Evolutionary conservation across 2,888 invertebrate species (phyloP).

Genomic region (Phortica magna): DNA sequence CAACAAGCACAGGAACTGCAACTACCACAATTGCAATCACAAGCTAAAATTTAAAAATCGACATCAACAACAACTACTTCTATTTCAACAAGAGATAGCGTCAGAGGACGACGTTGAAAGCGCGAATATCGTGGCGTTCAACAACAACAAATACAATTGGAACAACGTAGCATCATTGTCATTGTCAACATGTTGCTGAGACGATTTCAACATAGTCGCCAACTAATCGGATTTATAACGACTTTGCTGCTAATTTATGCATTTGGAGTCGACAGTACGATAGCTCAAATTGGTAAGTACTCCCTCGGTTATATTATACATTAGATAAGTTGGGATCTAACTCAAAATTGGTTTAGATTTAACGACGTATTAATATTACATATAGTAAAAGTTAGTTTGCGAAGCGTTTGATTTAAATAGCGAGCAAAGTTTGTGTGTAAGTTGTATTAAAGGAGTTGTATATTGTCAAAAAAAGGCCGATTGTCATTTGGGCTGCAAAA

Average conservation of each 20-base stretch:
- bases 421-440: too few relatives aligned
- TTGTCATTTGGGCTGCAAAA: too few relatives aligned
- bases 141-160: conserved; percentile 33
- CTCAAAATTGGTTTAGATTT: conserved; percentile 2
- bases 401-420: too few relatives aligned
- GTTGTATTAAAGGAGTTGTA: too few relatives aligned
- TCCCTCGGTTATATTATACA: neutral
- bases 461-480: too few relatives aligned
- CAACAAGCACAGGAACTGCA: conserved; percentile 48
- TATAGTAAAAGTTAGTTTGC: too few relatives aligned
- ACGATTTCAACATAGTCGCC: conserved; percentile 53
- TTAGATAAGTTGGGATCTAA: neutral
- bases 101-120: conserved; percentile 36
- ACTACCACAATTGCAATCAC: conserved; percentile 27
- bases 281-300: conserved; percentile 71
- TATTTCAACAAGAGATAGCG: conserved; percentile 53
- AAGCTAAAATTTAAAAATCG: conserved; percentile 4
- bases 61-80: conserved; percentile 22
- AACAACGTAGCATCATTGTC: conserved; percentile 49
- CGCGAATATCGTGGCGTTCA: conserved; percentile 39
- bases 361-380: neutral
- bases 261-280: conserved; percentile 64
- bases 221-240: conserved; percentile 71
- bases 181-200: conserved; percentile 61
- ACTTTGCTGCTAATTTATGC: conserved; percentile 67